phyloP scores from a whole-genome alignment of 2,888 invertebrate genomes.

The Heliconius erato region DNA sequence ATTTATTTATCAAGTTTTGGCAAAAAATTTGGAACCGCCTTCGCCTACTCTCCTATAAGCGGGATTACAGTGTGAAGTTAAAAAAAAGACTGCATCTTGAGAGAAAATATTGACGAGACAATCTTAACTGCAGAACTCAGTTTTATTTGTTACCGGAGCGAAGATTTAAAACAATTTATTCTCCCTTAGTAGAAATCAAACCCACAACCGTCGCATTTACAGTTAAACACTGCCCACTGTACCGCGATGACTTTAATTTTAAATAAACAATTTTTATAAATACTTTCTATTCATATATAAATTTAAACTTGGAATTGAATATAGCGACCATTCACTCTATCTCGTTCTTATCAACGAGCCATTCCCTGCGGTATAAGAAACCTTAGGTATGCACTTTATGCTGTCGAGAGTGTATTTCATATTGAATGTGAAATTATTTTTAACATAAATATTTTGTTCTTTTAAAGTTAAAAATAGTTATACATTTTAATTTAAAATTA shows the following conservation, averaged over 20 bases:
- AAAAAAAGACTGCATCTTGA: no score
- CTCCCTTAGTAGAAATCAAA: no score
- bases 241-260: neutral
- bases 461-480: neutral
- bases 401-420: neutral
- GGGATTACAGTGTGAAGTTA: no score
- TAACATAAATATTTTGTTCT: neutral
- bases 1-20: no score
- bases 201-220: neutral
- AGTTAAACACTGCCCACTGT: neutral
- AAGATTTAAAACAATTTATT: no score
- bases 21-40: no score
- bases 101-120: no score
- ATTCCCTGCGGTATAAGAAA: conserved; percentile 1
- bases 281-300: neutral
- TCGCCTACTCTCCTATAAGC: no score
- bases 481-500: no score
- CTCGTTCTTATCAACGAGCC: neutral
- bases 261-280: neutral
- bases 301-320: neutral
- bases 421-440: neutral
- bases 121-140: no score
- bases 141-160: no score
- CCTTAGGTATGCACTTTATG: neutral
- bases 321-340: conserved; percentile 4